Conservation (phyloP, 2,888 invertebrate species). For the Campaea margaritaria region DNA sequence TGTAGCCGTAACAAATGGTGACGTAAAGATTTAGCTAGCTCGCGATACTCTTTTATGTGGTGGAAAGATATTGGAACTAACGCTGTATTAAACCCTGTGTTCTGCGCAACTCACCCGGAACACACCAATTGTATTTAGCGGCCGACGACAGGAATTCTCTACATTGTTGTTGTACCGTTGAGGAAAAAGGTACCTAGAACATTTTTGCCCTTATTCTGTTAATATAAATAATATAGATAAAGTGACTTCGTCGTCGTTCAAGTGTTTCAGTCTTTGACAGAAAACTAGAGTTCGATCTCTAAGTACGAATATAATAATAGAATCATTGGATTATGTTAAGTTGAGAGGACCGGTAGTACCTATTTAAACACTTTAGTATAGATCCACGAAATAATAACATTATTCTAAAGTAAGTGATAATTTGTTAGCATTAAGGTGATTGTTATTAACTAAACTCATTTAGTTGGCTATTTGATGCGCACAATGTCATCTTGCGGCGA, state of each 20-base stretch:
- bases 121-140: conserved; percentile 39
- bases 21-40: conserved; percentile 54
- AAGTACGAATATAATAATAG: neutral
- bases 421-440: conserved; percentile 27
- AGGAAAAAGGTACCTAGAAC: conserved; percentile 16
- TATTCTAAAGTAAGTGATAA: conserved; percentile 5
- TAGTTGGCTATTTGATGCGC: conserved; percentile 47
- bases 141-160: conserved; percentile 24
- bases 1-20: conserved; percentile 50
- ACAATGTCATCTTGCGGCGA: conserved; percentile 55
- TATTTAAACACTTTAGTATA: too few relatives aligned
- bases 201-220: conserved; percentile 4
- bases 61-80: conserved; percentile 62
- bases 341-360: too few relatives aligned
- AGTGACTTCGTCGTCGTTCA: neutral
- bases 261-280: too few relatives aligned
- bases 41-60: conserved; percentile 58
- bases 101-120: conserved; percentile 41
- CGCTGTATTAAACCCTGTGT: conserved; percentile 51
- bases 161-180: conserved; percentile 20
- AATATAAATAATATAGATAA: neutral
- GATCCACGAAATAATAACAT: too few relatives aligned
- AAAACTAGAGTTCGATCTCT: neutral
- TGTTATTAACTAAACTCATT: conserved; percentile 50
- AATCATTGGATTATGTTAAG: too few relatives aligned